phyloP scores from a whole-genome alignment of 2,888 invertebrate species.

The Ornithoptera priamus region DNA sequence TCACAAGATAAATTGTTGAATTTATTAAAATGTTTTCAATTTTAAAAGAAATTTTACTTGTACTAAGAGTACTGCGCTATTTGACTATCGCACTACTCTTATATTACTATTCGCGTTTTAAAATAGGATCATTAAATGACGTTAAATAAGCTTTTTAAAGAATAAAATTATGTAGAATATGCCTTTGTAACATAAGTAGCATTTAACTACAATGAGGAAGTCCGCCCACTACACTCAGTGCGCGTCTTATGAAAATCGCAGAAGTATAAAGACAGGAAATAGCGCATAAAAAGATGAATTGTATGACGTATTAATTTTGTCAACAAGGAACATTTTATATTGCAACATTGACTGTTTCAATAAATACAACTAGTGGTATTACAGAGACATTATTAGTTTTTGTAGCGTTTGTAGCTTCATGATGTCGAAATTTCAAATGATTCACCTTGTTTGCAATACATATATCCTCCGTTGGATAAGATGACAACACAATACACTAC shows the following conservation, averaged over 20 bases:
- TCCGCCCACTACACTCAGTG: conserved; percentile 49
- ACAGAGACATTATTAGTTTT: not conserved
- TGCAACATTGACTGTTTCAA: not conserved
- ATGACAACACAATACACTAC: too few species aligned
- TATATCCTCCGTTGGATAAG: too few species aligned
- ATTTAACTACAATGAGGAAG: conserved; percentile 66
- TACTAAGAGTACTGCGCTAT: too few species aligned
- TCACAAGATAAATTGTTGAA: too few species aligned
- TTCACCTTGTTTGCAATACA: too few species aligned
- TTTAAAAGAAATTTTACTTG: too few species aligned
- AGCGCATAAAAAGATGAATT: conserved; percentile 13
- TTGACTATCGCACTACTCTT: too few species aligned
- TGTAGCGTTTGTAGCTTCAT: not conserved
- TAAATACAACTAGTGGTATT: not conserved
- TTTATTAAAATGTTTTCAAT: too few species aligned
- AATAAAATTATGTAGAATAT: not conserved
- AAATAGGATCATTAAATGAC: not conserved
- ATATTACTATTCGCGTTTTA: not conserved
- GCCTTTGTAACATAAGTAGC: not conserved
- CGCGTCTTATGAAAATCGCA: conserved; percentile 14
- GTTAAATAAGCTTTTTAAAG: not conserved
- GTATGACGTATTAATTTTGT: conserved; percentile 16
- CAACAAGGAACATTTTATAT: conserved; percentile 7
- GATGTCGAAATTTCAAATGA: too few species aligned
- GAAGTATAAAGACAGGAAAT: conserved; percentile 17